phyloP scores from a whole-genome alignment of 2,113 vertebrate genomes.

The Tautogolabrus adspersus region DNA sequence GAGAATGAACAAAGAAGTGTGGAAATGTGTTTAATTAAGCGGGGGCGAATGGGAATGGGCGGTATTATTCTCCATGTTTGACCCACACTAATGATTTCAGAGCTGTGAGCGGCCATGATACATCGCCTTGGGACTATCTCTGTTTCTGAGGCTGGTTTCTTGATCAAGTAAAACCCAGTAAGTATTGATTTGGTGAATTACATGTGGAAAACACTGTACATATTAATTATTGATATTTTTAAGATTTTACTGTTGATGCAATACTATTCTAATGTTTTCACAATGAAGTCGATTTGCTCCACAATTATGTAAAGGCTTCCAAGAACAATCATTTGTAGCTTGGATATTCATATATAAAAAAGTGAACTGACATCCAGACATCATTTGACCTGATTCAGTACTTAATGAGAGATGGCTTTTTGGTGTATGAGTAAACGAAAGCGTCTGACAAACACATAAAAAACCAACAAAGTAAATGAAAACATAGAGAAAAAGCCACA shows the following conservation, averaged over 20 bases:
- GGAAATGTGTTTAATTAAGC: conserved; percentile 18
- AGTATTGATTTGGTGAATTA: conserved; percentile 22
- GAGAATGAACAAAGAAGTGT: conserved; percentile 2
- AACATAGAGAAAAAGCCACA: not conserved
- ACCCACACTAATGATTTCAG: conserved; percentile 14
- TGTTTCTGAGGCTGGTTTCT: not conserved
- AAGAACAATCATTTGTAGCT: too few relatives aligned
- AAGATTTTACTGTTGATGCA: not conserved
- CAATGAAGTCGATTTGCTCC: not conserved
- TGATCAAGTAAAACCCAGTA: conserved; percentile 4
- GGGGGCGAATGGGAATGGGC: not conserved
- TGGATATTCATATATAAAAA: too few relatives aligned
- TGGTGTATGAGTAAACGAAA: not conserved
- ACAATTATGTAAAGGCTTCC: not conserved
- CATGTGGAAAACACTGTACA: not conserved
- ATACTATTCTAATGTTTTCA: not conserved
- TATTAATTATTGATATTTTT: not conserved
- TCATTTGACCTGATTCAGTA: not conserved
- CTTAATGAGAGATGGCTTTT: not conserved
- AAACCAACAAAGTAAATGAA: not conserved
- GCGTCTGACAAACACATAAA: not conserved
- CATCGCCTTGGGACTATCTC: not conserved
- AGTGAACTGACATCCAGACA: not conserved
- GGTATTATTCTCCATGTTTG: conserved; percentile 18
- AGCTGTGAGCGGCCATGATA: conserved; percentile 4